These are phyloP conservation scores for Yasuhikotakia modesta DNA, from an alignment of 2,797 vertebrate genomes.

Conservation along the genomic window DNA sequence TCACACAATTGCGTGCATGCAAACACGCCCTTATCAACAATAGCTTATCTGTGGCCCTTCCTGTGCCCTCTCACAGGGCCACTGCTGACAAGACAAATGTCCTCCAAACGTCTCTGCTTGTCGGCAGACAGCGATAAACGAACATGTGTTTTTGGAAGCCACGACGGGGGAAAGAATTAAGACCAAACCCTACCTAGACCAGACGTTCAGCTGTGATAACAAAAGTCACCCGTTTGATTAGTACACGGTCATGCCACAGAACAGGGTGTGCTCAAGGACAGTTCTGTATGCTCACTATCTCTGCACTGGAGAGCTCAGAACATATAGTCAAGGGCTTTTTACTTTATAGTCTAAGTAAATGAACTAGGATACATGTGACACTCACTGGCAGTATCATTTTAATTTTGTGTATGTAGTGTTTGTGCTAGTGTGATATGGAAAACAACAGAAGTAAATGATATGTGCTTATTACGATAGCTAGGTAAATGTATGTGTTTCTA, in stretches of 20 bases:
- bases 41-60: slow-evolving; percentile 66
- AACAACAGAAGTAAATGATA: too few relatives aligned
- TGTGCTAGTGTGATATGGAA: too few relatives aligned
- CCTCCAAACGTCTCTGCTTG: slow-evolving; percentile 42
- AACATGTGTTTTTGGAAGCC: slow-evolving; percentile 11
- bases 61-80: slow-evolving; percentile 53
- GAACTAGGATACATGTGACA: slow-evolving; percentile 9
- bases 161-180: slow-evolving; percentile 32
- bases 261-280: slow-evolving; percentile 36
- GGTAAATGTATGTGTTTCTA: background rate
- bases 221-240: slow-evolving; percentile 34
- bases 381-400: background rate
- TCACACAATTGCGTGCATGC: slow-evolving; percentile 35
- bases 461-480: too few relatives aligned
- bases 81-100: slow-evolving; percentile 41
- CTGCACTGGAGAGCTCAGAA: background rate
- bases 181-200: slow-evolving; percentile 21
- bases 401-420: background rate
- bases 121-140: slow-evolving; percentile 33
- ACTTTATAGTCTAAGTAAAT: slow-evolving; percentile 23
- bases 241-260: slow-evolving; percentile 27
- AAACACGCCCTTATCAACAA: slow-evolving; percentile 64
- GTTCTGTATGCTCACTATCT: background rate
- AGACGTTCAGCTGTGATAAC: slow-evolving; percentile 41
- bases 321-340: slow-evolving; percentile 8